A percentile compares a stretch with the other conserved stretches of the same genome.
Evolutionary conservation across 2,113 vertebrate species (phyloP).

Genomic region (Chionomys nivalis): DNA sequence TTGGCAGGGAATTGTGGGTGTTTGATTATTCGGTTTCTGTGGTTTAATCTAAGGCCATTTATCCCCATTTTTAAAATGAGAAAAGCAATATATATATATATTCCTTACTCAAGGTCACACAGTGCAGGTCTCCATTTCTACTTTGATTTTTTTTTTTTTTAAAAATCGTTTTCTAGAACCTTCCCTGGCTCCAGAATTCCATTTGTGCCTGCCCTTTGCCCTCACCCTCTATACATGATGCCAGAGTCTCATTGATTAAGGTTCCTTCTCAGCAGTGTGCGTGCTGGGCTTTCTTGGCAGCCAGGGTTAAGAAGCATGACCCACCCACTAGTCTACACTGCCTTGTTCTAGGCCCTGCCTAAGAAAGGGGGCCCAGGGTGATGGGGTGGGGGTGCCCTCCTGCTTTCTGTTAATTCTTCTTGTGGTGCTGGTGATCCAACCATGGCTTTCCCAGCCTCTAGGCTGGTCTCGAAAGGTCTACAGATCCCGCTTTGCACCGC

Average conservation of each 20-base stretch:
- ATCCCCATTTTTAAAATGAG: constrained; percentile 18
- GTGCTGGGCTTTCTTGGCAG: not conserved
- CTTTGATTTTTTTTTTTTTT: not conserved
- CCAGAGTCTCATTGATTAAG: not conserved
- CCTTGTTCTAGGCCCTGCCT: no score
- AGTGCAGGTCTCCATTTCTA: not conserved
- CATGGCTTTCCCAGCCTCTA: not conserved
- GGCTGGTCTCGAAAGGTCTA: not conserved
- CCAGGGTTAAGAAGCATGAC: constrained; percentile 11
- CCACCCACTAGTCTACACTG: not conserved
- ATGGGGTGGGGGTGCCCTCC: not conserved
- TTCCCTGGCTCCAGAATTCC: constrained; percentile 17
- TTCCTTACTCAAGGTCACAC: constrained; percentile 11
- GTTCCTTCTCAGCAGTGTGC: not conserved
- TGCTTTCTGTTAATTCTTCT: not conserved
- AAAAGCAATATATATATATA: not conserved
- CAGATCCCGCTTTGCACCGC: not conserved
- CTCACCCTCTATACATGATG: not conserved
- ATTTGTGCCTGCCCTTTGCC: not conserved
- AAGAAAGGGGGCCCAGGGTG: not conserved
- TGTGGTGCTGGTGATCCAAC: not conserved
- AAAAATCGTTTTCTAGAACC: not conserved
- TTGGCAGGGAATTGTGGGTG: not conserved
- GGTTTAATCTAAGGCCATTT: not conserved
- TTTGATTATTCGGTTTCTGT: not conserved